Conservation (phyloP, 1,140 invertebrate genomes). For the Eulimnadia texana region DNA sequence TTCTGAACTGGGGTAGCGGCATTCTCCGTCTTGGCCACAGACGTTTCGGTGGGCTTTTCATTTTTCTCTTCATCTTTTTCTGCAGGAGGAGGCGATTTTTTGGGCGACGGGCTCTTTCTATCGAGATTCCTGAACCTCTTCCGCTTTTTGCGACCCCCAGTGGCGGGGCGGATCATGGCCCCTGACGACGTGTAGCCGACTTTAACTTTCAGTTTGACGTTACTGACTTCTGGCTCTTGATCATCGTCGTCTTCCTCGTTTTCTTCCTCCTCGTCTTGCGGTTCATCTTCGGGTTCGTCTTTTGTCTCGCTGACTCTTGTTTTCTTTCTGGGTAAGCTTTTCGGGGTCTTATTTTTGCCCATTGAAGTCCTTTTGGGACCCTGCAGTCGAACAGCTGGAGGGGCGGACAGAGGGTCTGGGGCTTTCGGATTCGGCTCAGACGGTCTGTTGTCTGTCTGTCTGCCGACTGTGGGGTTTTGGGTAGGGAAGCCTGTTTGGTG, state of each 20-base stretch:
- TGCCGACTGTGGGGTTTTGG: background rate
- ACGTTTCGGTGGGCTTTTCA: background rate
- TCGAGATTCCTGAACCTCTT: constrained; percentile 8
- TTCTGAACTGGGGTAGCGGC: background rate
- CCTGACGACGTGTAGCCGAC: constrained; percentile 2
- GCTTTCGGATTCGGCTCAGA: background rate
- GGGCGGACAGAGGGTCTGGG: background rate
- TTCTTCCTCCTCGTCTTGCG: background rate
- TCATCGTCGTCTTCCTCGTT: background rate
- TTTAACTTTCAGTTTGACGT: constrained; percentile 8
- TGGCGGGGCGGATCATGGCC: constrained; percentile 2
- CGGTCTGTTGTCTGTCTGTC: no score
- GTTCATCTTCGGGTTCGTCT: background rate
- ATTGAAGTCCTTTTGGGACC: background rate
- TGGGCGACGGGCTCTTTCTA: background rate
- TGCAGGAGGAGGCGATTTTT: background rate
- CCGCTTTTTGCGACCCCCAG: background rate
- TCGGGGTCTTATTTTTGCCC: background rate
- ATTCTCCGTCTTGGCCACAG: background rate
- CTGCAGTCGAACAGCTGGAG: no score
- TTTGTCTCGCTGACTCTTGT: background rate
- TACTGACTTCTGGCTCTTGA: background rate
- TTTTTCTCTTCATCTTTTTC: background rate
- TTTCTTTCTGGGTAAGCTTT: background rate
- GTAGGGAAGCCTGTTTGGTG: background rate